A percentile compares a stretch with the other conserved stretches of the same genome.
These are phyloP conservation scores for Apocheima hispidaria DNA, from an alignment of 2,888 invertebrate genomes.

Conservation along the genomic window DNA sequence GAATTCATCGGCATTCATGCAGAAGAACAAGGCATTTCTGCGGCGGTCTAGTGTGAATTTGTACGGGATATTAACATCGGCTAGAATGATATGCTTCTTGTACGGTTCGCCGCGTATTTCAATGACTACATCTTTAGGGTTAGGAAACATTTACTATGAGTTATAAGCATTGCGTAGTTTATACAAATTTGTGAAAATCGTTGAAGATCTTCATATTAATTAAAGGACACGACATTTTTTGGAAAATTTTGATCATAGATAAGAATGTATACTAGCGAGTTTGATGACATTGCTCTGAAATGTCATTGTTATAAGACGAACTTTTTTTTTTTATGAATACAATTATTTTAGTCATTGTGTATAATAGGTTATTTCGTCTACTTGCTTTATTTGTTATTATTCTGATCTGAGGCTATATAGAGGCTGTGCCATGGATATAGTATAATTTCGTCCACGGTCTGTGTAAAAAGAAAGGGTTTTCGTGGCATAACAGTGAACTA, in stretches of 20 bases:
- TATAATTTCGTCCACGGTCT: no score
- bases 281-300: neutral
- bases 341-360: no score
- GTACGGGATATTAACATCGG: slow-evolving; percentile 67
- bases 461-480: no score
- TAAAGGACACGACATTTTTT: slow-evolving; percentile 26
- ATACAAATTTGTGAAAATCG: slow-evolving; percentile 13
- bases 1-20: slow-evolving; percentile 71
- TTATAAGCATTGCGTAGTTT: neutral
- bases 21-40: slow-evolving; percentile 62
- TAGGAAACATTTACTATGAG: slow-evolving; percentile 17
- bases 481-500: no score
- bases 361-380: no score
- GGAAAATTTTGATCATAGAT: no score
- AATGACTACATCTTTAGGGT: slow-evolving; percentile 38
- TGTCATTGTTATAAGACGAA: neutral
- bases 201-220: slow-evolving; percentile 29
- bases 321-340: no score
- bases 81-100: slow-evolving; percentile 59
- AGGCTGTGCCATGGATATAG: no score
- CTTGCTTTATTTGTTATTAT: no score
- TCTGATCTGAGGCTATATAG: no score
- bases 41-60: slow-evolving; percentile 63
- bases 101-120: slow-evolving; percentile 49
- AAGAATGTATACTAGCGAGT: no score